Evolutionary conservation across 2,113 vertebrate genomes (phyloP), one percentile per base, ranked within the genome.

Genomic region (Periophthalmus modestus): DNA sequence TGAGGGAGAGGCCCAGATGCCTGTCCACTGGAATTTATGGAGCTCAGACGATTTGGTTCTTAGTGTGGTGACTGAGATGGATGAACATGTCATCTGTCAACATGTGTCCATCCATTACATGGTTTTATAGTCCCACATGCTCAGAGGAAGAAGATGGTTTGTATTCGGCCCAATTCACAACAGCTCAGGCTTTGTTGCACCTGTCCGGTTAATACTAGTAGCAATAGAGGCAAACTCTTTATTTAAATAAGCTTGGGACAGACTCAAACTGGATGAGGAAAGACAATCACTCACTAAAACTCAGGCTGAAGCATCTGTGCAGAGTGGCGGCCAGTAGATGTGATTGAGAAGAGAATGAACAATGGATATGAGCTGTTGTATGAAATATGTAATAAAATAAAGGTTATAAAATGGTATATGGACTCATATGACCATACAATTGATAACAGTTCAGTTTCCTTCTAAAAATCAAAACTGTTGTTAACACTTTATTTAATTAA

Each of bases 21-120:
- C 81, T 87, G 89, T 82, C 86, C 81, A 74, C 78, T 72, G 71
- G 79, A 85, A 92, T 88, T 91, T 90, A 91, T 89, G 89, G 88
- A 79, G 88, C 62, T 62, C 7, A 62, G 79, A 81, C 80, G 89
- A 77, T 82, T 66, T 79, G 80, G 83, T 77, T 73, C 19, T 74
- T 70, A 89, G 83, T 73, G 69, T 59, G 85, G 81, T 77, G 77
- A 78, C 78, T 61, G 75, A 82, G 68, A 85, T 82, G 78, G 72
- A 85, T 76, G 79, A 69, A 82, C 75, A 54, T 84, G 80, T 67
- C 39, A 83, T 87, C 82, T 84, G 82, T 86, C 73, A 87, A 83
- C 83, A 87, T 77, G 68, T 18, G 73, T 75, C 69, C 66, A 52
- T 75, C 81, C 75, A 73, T 75, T 75, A 67, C 65, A 77, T 78